Conservation (phyloP, 2,888 invertebrate genomes). For the Leucozona laternaria region DNA sequence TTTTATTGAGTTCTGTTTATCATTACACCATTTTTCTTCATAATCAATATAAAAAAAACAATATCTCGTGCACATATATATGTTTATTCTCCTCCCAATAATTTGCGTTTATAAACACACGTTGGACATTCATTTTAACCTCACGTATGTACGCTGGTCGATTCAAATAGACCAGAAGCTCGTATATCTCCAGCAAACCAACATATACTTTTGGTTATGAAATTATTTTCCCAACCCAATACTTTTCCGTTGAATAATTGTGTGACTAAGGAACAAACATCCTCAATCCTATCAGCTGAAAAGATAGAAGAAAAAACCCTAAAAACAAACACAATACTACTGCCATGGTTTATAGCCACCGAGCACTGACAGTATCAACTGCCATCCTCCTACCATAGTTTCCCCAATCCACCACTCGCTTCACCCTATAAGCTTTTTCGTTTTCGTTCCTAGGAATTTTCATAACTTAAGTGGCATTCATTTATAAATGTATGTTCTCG, state of each 20-base stretch:
- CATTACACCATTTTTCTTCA: too few species aligned
- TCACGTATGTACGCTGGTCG: too few species aligned
- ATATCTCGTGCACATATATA: too few species aligned
- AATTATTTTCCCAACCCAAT: slow-evolving; percentile 9
- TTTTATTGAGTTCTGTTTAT: too few species aligned
- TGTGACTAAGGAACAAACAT: slow-evolving; percentile 25
- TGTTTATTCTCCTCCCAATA: too few species aligned
- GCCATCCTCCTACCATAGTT: background rate
- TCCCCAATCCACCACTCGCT: background rate
- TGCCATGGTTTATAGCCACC: background rate
- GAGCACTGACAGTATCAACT: background rate
- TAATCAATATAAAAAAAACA: too few species aligned
- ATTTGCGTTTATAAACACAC: too few species aligned
- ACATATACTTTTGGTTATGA: background rate
- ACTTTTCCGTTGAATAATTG: background rate
- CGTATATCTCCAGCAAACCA: background rate
- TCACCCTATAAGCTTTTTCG: slow-evolving; percentile 11
- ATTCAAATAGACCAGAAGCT: too few species aligned
- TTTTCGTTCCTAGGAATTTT: slow-evolving; percentile 71
- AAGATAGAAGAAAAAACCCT: slow-evolving; percentile 19
- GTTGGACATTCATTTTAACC: too few species aligned
- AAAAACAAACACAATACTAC: slow-evolving; percentile 13
- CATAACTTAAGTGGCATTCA: slow-evolving; percentile 76
- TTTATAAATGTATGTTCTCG: slow-evolving; percentile 73
- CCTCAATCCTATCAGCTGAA: slow-evolving; percentile 28